Base-by-base conservation (phyloP, 2,888 invertebrate genomes). In the Nymphalis c-album region DNA sequence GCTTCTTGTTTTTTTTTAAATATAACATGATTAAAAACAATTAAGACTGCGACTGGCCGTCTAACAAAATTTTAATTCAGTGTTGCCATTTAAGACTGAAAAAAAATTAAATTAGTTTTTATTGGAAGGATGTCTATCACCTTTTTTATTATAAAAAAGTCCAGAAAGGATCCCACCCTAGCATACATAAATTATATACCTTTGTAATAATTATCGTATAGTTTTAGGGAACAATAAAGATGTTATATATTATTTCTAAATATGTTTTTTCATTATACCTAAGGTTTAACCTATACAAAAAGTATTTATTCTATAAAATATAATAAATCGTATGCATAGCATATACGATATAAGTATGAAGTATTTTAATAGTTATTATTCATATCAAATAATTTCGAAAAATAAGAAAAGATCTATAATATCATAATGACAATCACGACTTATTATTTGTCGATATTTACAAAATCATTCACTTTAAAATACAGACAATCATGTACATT, bases 71-170 rank as follows among this genome's bases (percentile, higher is more conserved):
- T 73, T 73, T 71, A 74, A 79, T 85, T 86, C 85, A 84, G 84
- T 86, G 84, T 85, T 86, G 85, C 85, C 84, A 85, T 82, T 82
- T 81, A 84, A 85, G 87, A 88, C 85, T 86, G 86, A 85, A 80
- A 76, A 69, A 79, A 75, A 77, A 73, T 75, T 71, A 64, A 75
- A 73, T 74, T 74, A 72, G 71, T 74, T 61, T 71, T 8, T 72
- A 68, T 59, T 46, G 57, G 65, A 70, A 69, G 69, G 66, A 70
- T 71, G 61, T 70, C 71, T 73, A 71, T 74, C 68, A 68, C 70
- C 67, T 74, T 70, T 74, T 75, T 75, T 64, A 71, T 60, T 57
- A 60, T 67, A 73, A 78, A 79, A 78, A 79, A 79, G 77, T 77
- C 80, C 78, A 79, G 79, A 84, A 83, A 81, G 83, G 80, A 86